phyloP scores from a whole-genome alignment of 1,140 invertebrate genomes.

The Tetraneura akinire region DNA sequence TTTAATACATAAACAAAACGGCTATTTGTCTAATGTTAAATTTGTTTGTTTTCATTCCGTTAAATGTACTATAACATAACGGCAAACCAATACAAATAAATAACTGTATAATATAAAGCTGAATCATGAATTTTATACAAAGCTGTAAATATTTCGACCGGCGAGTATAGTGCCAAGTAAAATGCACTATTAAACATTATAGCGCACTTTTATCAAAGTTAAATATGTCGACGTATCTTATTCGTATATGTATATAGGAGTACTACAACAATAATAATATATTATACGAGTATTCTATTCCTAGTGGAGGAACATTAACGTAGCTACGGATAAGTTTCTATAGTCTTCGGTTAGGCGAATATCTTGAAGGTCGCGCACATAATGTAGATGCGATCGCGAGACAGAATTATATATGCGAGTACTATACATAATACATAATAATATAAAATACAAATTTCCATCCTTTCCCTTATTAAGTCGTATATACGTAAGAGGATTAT shows the following conservation, averaged over 20 bases:
- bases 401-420: slow-evolving; percentile 2
- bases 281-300: too few relatives aligned
- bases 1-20: too few relatives aligned
- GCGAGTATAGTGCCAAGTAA: too few relatives aligned
- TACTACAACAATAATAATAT: not conserved
- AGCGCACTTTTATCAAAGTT: too few relatives aligned
- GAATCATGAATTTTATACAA: not conserved
- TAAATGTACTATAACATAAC: not conserved
- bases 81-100: too few relatives aligned
- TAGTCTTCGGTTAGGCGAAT: not conserved
- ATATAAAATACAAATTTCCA: slow-evolving; percentile 43
- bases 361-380: not conserved
- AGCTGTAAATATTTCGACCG: not conserved
- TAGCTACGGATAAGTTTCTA: not conserved
- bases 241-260: too few relatives aligned
- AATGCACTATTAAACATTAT: too few relatives aligned
- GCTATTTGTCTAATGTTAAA: too few relatives aligned
- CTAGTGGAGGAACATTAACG: not conserved
- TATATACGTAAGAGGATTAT: slow-evolving; percentile 47
- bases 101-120: not conserved
- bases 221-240: too few relatives aligned
- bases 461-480: slow-evolving; percentile 17
- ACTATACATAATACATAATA: too few relatives aligned
- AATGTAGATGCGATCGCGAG: slow-evolving; percentile 3
- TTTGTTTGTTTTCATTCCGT: not conserved